Evolutionary conservation across 2,797 vertebrate genomes (phyloP).

Genomic region (Centropyge bicolor): DNA sequence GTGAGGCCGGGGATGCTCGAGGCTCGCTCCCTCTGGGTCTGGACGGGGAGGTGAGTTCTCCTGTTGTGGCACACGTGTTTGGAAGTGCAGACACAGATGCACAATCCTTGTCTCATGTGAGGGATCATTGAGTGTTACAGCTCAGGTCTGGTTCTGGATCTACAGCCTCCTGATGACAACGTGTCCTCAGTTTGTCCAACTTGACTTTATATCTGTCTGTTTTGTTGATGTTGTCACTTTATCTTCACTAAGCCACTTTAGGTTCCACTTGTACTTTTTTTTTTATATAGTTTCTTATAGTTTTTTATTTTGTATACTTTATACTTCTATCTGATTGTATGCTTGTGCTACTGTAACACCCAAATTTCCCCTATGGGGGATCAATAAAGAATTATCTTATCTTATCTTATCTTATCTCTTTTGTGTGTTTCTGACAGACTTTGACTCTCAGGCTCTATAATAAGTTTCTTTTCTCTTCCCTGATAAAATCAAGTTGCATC

Average conservation of each 20-base stretch:
- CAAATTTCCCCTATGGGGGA: too few species aligned
- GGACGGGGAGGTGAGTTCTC: conserved; percentile 22
- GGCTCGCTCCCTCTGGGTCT: neutral
- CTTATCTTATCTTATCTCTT: too few species aligned
- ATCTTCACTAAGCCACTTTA: too few species aligned
- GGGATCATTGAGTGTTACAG: conserved; percentile 36
- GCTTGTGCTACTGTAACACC: too few species aligned
- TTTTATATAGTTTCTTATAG: too few species aligned
- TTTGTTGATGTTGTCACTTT: too few species aligned
- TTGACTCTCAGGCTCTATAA: neutral
- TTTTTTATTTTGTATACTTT: too few species aligned
- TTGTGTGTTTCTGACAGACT: neutral
- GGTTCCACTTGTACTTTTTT: too few species aligned
- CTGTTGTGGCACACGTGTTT: neutral
- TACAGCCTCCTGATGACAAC: conserved; percentile 3
- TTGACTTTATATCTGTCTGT: neutral
- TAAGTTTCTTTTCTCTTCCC: neutral
- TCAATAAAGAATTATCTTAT: too few species aligned
- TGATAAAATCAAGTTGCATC: conserved; percentile 31
- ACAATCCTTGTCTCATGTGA: conserved; percentile 16
- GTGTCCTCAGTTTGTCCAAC: neutral
- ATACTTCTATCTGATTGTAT: too few species aligned
- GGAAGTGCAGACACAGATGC: conserved; percentile 4
- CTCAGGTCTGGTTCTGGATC: conserved; percentile 16
- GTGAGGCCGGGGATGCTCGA: conserved; percentile 26